phyloP scores from a whole-genome alignment of 2,888 invertebrate species.

The Perdita meconis region DNA sequence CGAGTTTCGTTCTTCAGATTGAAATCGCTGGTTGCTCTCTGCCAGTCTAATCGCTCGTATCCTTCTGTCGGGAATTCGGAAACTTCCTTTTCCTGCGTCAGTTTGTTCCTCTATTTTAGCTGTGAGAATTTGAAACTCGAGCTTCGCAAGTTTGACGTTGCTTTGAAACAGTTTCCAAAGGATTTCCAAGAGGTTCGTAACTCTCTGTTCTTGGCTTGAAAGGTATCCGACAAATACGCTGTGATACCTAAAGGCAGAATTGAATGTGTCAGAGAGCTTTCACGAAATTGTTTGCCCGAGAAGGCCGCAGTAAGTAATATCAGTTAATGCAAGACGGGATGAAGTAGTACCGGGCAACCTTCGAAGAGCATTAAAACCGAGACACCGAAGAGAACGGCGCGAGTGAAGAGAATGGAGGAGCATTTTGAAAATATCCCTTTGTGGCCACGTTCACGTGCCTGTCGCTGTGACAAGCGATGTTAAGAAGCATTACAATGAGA shows the following conservation, averaged over 20 bases:
- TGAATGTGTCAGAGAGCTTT: too few species aligned
- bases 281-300: not conserved
- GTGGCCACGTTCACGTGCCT: conserved; percentile 28
- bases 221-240: too few species aligned
- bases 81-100: too few species aligned
- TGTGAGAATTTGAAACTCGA: not conserved
- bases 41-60: conserved; percentile 29
- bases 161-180: too few species aligned
- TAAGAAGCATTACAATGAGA: conserved; percentile 52
- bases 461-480: conserved; percentile 38
- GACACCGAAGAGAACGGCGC: conserved; percentile 11
- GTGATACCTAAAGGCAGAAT: too few species aligned
- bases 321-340: not conserved
- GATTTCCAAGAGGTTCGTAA: too few species aligned
- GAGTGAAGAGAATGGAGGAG: conserved; percentile 29
- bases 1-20: conserved; percentile 46
- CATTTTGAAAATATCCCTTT: conserved; percentile 64
- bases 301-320: not conserved
- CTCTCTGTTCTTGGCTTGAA: too few species aligned
- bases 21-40: conserved; percentile 30
- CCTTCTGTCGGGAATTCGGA: not conserved
- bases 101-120: too few species aligned
- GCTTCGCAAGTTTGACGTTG: too few species aligned
- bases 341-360: not conserved
- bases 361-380: conserved; percentile 5